Conservation (phyloP, 2,113 vertebrate species). For the Australoheros scitulus region DNA sequence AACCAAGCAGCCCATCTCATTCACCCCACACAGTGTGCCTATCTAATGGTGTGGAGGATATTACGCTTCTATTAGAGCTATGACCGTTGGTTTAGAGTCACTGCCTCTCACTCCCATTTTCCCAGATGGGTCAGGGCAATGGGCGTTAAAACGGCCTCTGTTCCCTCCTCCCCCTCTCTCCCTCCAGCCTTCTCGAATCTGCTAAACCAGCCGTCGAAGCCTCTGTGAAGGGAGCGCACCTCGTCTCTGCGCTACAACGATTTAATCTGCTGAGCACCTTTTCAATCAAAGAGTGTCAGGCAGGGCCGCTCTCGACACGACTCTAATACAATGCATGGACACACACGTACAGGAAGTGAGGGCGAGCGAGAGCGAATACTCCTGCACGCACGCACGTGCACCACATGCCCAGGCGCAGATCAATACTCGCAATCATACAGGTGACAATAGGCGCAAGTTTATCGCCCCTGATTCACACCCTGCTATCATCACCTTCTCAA, state of each 20-base stretch:
- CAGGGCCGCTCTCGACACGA: constrained; percentile 43
- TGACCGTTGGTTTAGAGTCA: constrained; percentile 57
- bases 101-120: constrained; percentile 48
- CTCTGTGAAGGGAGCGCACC: constrained; percentile 27
- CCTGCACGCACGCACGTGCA: background rate
- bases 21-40: constrained; percentile 34
- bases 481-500: constrained; percentile 58
- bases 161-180: background rate
- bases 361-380: background rate
- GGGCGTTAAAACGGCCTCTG: constrained; percentile 37
- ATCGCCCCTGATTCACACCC: constrained; percentile 49
- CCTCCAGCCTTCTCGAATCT: constrained; percentile 32
- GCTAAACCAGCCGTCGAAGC: constrained; percentile 47
- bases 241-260: constrained; percentile 44
- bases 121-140: constrained; percentile 48
- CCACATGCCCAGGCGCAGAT: constrained; percentile 21
- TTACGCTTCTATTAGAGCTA: constrained; percentile 62
- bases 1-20: constrained; percentile 50
- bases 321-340: constrained; percentile 74
- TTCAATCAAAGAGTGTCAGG: constrained; percentile 70
- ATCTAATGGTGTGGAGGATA: constrained; percentile 64
- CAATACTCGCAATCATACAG: constrained; percentile 67
- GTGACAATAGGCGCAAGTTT: constrained; percentile 51
- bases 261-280: constrained; percentile 71
- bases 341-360: constrained; percentile 64